Percentiles rank a stretch among this genome's conserved stretches.
Conservation (phyloP, 1,140 invertebrate genomes). For the Pantala flavescens region DNA sequence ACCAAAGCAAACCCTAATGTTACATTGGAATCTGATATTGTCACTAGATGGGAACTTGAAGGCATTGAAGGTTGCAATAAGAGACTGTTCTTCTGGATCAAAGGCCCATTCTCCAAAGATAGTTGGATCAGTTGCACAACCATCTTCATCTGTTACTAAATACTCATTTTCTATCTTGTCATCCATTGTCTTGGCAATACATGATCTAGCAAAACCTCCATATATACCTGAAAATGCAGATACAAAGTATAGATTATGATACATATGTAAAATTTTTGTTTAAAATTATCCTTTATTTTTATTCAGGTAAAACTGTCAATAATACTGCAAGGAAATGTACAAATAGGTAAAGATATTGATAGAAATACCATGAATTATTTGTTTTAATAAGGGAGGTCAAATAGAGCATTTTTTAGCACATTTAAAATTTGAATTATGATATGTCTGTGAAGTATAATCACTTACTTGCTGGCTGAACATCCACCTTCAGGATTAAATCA, state of each 20-base stretch:
- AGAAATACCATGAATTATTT: too few species aligned
- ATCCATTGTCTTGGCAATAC: slow-evolving; percentile 85
- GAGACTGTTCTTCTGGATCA: slow-evolving; percentile 66
- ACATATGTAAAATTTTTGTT: slow-evolving; percentile 23
- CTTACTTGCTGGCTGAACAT: slow-evolving; percentile 82
- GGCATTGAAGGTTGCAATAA: slow-evolving; percentile 81
- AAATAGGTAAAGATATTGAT: too few species aligned
- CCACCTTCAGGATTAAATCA: slow-evolving; percentile 79
- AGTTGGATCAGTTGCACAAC: slow-evolving; percentile 81
- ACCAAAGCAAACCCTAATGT: slow-evolving; percentile 89
- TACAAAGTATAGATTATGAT: not conserved
- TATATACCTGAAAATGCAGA: slow-evolving; percentile 61
- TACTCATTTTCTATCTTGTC: slow-evolving; percentile 83
- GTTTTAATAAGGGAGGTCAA: too few species aligned
- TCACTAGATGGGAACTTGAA: slow-evolving; percentile 94
- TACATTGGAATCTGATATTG: slow-evolving; percentile 91
- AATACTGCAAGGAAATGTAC: too few species aligned
- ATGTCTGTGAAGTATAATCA: too few species aligned
- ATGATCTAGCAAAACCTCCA: slow-evolving; percentile 84
- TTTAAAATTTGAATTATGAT: too few species aligned
- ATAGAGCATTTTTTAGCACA: too few species aligned
- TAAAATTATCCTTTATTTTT: too few species aligned
- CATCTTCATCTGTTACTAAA: slow-evolving; percentile 84
- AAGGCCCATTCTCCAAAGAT: slow-evolving; percentile 91
- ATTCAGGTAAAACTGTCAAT: too few species aligned